Base-by-base conservation (phyloP, 2,113 vertebrate species). In the Brachyistius frenatus region DNA sequence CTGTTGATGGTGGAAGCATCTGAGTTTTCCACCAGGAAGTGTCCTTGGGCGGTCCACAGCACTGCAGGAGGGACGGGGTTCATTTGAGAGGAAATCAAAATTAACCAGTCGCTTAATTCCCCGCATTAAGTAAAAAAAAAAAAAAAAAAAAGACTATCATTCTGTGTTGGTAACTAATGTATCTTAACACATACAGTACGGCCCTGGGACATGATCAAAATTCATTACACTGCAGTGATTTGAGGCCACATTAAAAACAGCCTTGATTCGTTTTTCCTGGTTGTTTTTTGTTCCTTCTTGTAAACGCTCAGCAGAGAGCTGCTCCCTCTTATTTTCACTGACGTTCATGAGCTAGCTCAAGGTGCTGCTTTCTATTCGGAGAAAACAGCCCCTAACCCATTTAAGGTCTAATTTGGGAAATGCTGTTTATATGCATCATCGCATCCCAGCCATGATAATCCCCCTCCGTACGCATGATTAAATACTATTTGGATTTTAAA, bases 11-110 rank as follows among this genome's bases (percentile, higher is more conserved):
- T 99, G 73, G 95, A 94, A 58, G 96, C 97, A 80, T 99, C 95
- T 0, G 98, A 99, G 92, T 99, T 99, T 79, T 97, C 93, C 73
- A 98, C 97, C 86, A 99, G 90, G 79, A 98, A 99, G 49, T 94
- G 96, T 83, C 98, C 97, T 89, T 99, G 98, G 49, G 98, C 97
- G 3, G 98, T 99, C 98, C 98, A 99, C 7, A 99, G 95, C 58
- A 99, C 98, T 99, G 87, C 35, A 77, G 52, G 15, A 78, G 15
- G 32, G 11, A 31, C 9, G 37, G 33, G 15, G 60, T 65, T 80
- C 57, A 79, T 73, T 70, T 70, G 10, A 58, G 39, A 33, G 16
- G 16, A 10, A 36, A 37, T 71, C 49, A 58, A 33, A 32, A 46
- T 16, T 57, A 63, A 71, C 32, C 23, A 32, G 64, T 77, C 68